Evolutionary conservation across 2,797 vertebrate species (phyloP).

Genomic region (Sebastes oblongus): DNA sequence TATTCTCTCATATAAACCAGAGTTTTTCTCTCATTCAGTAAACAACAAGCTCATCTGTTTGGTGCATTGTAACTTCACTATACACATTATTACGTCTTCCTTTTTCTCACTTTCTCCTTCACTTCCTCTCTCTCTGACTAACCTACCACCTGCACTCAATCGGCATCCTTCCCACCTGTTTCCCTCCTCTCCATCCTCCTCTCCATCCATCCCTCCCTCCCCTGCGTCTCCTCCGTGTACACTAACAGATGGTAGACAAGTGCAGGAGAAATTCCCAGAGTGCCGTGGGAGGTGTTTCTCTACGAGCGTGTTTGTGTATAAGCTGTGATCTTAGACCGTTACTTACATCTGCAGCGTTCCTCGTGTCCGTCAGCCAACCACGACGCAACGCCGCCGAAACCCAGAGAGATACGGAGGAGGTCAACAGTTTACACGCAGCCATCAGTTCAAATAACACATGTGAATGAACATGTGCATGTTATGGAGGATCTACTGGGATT

Average conservation of each 20-base stretch:
- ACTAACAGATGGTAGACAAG: constrained; percentile 59
- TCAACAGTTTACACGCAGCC: no score
- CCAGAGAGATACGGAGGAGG: not conserved
- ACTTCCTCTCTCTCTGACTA: not conserved
- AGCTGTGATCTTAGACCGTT: constrained; percentile 34
- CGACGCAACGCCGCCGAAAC: not conserved
- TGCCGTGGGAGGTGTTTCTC: constrained; percentile 51
- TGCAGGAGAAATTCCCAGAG: constrained; percentile 39
- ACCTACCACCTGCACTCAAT: constrained; percentile 14
- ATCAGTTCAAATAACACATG: not conserved
- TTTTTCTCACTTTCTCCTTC: not conserved
- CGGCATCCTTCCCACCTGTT: constrained; percentile 24
- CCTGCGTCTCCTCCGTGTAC: not conserved
- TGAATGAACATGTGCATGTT: not conserved
- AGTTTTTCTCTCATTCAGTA: not conserved
- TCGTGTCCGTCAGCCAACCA: constrained; percentile 26
- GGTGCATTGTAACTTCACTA: not conserved
- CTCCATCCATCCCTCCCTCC: not conserved
- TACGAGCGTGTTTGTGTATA: constrained; percentile 21
- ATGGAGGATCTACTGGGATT: not conserved
- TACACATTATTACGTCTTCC: not conserved
- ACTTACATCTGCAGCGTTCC: constrained; percentile 53
- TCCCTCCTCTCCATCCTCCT: not conserved
- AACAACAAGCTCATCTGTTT: not conserved
- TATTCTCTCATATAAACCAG: not conserved